Evolutionary conservation across 2,888 invertebrate genomes (phyloP).

Genomic region (Ormia ochracea): DNA sequence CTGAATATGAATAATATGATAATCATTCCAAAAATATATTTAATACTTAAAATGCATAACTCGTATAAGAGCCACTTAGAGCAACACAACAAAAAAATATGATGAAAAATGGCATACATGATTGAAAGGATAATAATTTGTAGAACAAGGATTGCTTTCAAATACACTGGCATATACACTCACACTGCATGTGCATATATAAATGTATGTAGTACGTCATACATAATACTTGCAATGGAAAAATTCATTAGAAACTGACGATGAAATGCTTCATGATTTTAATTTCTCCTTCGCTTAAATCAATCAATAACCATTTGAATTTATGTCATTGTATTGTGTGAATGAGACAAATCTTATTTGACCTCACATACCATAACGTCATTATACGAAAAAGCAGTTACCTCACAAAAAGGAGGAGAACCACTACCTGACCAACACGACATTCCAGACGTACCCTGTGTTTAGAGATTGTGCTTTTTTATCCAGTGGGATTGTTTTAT

Average conservation of each 20-base stretch:
- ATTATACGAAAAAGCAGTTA: background rate
- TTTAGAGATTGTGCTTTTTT: conserved; percentile 38
- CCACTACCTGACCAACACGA: background rate
- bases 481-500: conserved; percentile 4
- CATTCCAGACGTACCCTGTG: conserved; percentile 29
- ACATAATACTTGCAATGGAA: background rate
- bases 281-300: conserved; percentile 4
- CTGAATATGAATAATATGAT: conserved; percentile 7
- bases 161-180: no score
- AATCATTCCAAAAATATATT: background rate
- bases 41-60: conserved; percentile 19
- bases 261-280: conserved; percentile 32
- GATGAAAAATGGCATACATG: no score
- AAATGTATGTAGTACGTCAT: background rate
- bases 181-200: background rate
- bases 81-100: no score
- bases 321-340: background rate
- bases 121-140: conserved; percentile 35
- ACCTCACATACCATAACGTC: background rate
- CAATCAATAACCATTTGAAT: conserved; percentile 41
- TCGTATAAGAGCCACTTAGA: conserved; percentile 16
- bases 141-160: conserved; percentile 43
- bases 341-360: background rate
- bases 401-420: background rate
- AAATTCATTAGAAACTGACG: background rate